Percentiles rank a stretch among this genome's conserved stretches.
These are phyloP conservation scores for Enteromius radiatus DNA, from an alignment of 2,797 vertebrate species.

Conservation along the genomic window DNA sequence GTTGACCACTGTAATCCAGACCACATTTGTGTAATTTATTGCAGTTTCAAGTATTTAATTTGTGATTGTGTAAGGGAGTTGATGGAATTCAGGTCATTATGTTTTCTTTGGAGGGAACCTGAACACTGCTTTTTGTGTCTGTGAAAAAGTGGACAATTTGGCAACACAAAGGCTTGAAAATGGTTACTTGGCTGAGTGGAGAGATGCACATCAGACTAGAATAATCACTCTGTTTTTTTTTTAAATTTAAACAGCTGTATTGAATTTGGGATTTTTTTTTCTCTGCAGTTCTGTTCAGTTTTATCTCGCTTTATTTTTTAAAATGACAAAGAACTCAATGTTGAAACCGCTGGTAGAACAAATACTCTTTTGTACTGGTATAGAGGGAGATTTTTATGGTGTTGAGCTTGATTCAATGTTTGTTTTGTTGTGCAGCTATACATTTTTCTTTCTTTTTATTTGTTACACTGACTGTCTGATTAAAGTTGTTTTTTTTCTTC, in stretches of 20 bases:
- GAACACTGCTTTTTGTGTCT: background rate
- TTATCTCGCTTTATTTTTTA: background rate
- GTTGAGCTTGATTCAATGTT: background rate
- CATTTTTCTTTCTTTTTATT: background rate
- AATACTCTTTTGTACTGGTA: background rate
- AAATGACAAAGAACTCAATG: background rate
- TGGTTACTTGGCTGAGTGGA: background rate
- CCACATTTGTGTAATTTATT: background rate
- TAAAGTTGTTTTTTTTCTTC: background rate
- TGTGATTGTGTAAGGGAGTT: background rate
- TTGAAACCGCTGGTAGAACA: too few relatives aligned
- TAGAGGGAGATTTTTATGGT: background rate
- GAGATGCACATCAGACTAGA: conserved; percentile 2
- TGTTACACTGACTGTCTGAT: background rate
- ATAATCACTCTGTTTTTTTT: background rate
- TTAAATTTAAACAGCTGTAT: background rate
- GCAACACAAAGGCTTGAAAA: background rate
- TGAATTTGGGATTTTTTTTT: background rate
- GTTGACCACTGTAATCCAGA: conserved; percentile 14
- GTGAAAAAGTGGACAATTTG: conserved; percentile 12
- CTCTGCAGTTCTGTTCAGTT: background rate
- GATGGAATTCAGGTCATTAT: background rate
- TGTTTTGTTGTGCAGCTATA: background rate
- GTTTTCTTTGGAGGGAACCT: background rate
- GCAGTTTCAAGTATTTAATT: background rate